Conservation (phyloP, 1,140 invertebrate genomes). For the Drosophila triauraria region DNA sequence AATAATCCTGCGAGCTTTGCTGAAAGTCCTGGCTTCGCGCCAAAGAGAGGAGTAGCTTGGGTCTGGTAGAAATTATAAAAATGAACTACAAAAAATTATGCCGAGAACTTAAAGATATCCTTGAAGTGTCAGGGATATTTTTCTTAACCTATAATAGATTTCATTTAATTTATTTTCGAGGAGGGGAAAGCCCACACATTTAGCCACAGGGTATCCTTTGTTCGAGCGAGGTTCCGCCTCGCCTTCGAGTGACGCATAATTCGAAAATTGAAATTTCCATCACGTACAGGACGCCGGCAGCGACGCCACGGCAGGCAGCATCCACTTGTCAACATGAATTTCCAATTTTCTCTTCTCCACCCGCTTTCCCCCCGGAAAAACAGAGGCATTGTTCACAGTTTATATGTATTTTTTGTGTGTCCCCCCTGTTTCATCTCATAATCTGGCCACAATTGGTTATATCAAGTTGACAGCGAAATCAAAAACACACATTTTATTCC, state of each 20-base stretch:
- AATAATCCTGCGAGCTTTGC: conserved; percentile 42
- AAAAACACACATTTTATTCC: conserved; percentile 3
- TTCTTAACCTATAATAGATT: not conserved
- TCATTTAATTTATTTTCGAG: not conserved
- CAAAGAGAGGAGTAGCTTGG: not conserved
- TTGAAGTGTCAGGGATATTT: too few species aligned
- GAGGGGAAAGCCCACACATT: too few species aligned
- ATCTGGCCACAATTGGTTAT: conserved; percentile 35
- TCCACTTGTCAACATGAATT: conserved; percentile 80
- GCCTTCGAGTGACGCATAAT: conserved; percentile 42
- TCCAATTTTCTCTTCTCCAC: conserved; percentile 64
- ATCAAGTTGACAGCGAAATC: conserved; percentile 31
- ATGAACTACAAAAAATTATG: not conserved
- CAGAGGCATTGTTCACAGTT: conserved; percentile 31
- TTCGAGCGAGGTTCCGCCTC: not conserved
- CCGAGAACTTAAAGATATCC: not conserved
- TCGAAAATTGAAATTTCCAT: conserved; percentile 76
- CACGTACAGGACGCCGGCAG: conserved; percentile 70
- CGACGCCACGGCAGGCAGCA: conserved; percentile 45
- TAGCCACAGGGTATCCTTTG: conserved; percentile 22
- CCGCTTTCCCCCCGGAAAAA: conserved; percentile 3
- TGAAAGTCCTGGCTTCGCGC: not conserved
- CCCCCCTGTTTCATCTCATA: conserved; percentile 14
- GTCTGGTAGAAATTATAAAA: not conserved
- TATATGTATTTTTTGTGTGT: conserved; percentile 8